Base-by-base conservation (phyloP, 2,888 invertebrate genomes). In the Colletes collaris region DNA sequence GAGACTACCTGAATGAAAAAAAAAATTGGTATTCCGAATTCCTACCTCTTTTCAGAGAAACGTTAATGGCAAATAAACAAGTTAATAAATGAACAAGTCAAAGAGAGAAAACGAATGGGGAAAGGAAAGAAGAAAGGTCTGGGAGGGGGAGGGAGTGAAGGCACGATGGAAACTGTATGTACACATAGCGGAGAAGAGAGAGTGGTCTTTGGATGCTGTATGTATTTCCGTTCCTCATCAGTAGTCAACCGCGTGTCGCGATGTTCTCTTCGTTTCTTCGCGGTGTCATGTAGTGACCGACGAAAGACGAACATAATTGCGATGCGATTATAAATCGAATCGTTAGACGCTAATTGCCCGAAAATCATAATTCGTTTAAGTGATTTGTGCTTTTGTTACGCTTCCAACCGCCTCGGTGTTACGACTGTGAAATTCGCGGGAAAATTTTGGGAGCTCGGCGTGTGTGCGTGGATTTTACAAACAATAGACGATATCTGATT, bases 201-300 rank as follows among this genome's bases (percentile, higher is more conserved):
- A 86, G 90, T 86, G 82, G 79, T 82, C 83, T 86, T 60, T 67
- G 86, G 88, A 90, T 90, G 89, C 89, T 90, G 89, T 88, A 87
- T 80, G 89, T 88, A 87, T 80, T 89, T 90, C 89, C 87, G 89
- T 90, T 91, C 87, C 91, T 91, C 91, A 91, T 92, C 92, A 91
- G 91, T 92, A 92, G 92, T 90, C 90, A 91, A 87, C 85, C 85
- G 89, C 84, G 86, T 88, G 86, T 85, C 89, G 87, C 81, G 84
- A 84, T 86, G 88, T 83, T 81, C 84, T 84, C 86, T 84, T 87
- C 88, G 81, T 82, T 81, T 74, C 72, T 50, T 63, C 75, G 66
- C 56, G 53, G 66, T 68, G 37, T 67, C 52, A 50, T 8, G n/a
- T n/a, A 37, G 63, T 50, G n/a, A 46, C 50, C 16, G 16, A 35